phyloP scores from a whole-genome alignment of 2,113 vertebrate species.

The Zootoca vivipara region DNA sequence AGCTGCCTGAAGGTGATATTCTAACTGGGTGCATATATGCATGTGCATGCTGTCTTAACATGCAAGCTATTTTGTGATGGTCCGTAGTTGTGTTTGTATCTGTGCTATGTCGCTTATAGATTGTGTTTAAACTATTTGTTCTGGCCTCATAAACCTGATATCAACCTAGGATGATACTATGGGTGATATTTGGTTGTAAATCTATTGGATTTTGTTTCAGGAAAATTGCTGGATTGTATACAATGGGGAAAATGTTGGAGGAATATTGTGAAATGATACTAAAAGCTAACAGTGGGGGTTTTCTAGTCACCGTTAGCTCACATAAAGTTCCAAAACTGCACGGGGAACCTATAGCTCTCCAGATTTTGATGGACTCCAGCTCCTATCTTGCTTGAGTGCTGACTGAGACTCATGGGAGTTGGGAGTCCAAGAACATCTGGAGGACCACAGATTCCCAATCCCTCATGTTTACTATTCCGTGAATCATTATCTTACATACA shows the following conservation, averaged over 20 bases:
- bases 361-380: no score
- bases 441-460: no score
- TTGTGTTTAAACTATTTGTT: slow-evolving; percentile 12
- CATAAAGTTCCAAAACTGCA: neutral
- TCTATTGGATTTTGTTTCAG: slow-evolving; percentile 3
- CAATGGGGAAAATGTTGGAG: neutral
- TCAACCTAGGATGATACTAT: neutral
- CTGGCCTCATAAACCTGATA: slow-evolving; percentile 4
- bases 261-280: neutral
- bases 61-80: slow-evolving; percentile 40
- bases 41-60: slow-evolving; percentile 65
- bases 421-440: no score
- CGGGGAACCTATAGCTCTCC: no score
- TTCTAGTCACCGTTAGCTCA: neutral
- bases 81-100: slow-evolving; percentile 20
- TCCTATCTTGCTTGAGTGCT: no score
- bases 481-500: neutral
- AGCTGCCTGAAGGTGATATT: slow-evolving; percentile 71
- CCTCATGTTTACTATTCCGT: neutral
- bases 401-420: no score
- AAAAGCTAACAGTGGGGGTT: neutral
- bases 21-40: slow-evolving; percentile 68
- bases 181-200: neutral
- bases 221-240: neutral
- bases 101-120: slow-evolving; percentile 17